These are phyloP conservation scores for Orchesellides sinensis DNA, from an alignment of 2,888 invertebrate genomes.

Conservation along the genomic window DNA sequence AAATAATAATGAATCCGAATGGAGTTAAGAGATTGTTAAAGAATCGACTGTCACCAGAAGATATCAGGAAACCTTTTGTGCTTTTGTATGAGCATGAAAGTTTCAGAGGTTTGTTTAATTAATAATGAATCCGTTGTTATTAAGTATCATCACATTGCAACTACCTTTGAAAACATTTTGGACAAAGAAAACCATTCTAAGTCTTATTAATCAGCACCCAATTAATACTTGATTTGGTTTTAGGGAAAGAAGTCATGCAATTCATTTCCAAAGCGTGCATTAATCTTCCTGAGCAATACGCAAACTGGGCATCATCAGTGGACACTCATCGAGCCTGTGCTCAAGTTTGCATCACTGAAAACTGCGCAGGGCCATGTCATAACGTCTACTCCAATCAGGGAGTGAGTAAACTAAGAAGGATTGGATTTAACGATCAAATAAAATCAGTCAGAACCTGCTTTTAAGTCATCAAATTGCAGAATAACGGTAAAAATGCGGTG, in stretches of 20 bases:
- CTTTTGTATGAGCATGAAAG: conserved; percentile 66
- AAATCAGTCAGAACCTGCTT: conserved; percentile 58
- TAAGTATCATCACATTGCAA: background rate
- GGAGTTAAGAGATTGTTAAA: conserved; percentile 18
- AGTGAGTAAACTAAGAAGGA: conserved; percentile 53
- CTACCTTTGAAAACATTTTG: background rate
- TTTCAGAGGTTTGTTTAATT: conserved; percentile 57
- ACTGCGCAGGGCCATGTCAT: conserved; percentile 60
- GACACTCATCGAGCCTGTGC: conserved; percentile 65
- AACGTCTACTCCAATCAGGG: conserved; percentile 66
- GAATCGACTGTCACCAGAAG: conserved; percentile 2
- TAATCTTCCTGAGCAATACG: conserved; percentile 45
- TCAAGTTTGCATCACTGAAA: conserved; percentile 42
- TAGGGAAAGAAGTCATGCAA: conserved; percentile 58
- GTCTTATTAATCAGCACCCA: no score
- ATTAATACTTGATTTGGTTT: background rate
- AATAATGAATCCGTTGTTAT: background rate
- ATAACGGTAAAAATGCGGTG: no score
- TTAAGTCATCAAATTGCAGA: no score
- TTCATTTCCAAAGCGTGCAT: conserved; percentile 44
- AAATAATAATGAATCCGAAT: background rate
- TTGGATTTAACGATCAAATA: conserved; percentile 64
- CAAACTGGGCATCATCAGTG: conserved; percentile 62
- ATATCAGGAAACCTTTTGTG: conserved; percentile 54
- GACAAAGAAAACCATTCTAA: no score